A percentile compares a stretch with the other conserved stretches of the same genome.
Conservation (phyloP, 2,888 invertebrate genomes). For the Callyntrura sp. region DNA sequence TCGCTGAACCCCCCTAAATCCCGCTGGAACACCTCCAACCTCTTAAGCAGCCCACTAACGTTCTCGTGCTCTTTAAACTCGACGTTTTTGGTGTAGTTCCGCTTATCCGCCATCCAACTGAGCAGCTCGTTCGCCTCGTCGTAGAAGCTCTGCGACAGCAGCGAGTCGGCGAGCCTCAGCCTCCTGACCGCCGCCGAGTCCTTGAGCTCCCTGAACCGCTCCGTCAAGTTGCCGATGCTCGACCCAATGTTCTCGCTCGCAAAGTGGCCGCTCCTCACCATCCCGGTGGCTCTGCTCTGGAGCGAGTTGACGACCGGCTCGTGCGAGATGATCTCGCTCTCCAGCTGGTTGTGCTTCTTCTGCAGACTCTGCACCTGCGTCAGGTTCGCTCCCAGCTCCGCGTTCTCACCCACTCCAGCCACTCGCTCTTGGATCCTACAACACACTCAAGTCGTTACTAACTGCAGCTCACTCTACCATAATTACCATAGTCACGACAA, state of each 20-base stretch:
- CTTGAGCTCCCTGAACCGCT: constrained; percentile 90
- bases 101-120: constrained; percentile 95
- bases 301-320: constrained; percentile 93
- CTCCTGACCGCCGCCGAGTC: constrained; percentile 91
- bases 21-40: constrained; percentile 90
- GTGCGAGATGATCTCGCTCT: constrained; percentile 94
- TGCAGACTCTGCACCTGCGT: constrained; percentile 91
- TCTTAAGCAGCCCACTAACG: constrained; percentile 89
- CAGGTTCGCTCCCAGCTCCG: constrained; percentile 87
- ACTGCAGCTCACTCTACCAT: too few relatives aligned
- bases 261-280: constrained; percentile 94
- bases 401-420: constrained; percentile 88
- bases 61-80: constrained; percentile 97
- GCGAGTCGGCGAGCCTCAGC: constrained; percentile 90
- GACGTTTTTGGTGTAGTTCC: constrained; percentile 91
- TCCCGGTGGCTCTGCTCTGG: constrained; percentile 90
- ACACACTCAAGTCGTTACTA: too few relatives aligned
- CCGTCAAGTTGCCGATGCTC: constrained; percentile 89
- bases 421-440: constrained; percentile 92
- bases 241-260: constrained; percentile 91
- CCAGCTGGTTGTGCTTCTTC: constrained; percentile 97
- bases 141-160: constrained; percentile 95
- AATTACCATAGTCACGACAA: too few relatives aligned
- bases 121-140: constrained; percentile 96
- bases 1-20: constrained; percentile 93